A percentile compares a stretch with the other conserved stretches of the same genome.
Conservation (phyloP, 2,888 invertebrate species). For the Cecidostiba fungosa region DNA sequence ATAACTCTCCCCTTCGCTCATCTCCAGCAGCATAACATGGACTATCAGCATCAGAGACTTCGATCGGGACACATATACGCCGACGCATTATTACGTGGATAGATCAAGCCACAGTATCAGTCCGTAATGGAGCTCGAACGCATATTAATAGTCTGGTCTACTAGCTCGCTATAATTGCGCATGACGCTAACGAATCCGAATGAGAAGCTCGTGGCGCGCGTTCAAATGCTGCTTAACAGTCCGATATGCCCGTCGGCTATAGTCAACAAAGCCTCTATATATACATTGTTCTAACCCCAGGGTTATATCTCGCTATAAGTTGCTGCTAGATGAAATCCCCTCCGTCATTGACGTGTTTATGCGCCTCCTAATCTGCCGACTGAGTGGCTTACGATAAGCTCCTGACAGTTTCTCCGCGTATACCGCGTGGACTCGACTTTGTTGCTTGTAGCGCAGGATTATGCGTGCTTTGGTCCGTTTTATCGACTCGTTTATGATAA, state of each 20-base stretch:
- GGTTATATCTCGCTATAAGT: slow-evolving; percentile 9
- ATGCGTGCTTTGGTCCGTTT: slow-evolving; percentile 49
- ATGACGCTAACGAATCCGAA: slow-evolving; percentile 75
- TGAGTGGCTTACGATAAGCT: slow-evolving; percentile 45
- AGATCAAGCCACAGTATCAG: slow-evolving; percentile 62
- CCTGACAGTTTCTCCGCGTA: slow-evolving; percentile 2
- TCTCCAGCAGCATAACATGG: neutral
- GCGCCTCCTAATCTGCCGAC: slow-evolving; percentile 42
- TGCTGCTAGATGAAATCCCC: slow-evolving; percentile 38
- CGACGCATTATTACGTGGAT: slow-evolving; percentile 41
- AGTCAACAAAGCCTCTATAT: neutral
- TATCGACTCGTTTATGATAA: slow-evolving; percentile 34
- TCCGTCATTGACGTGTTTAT: slow-evolving; percentile 43
- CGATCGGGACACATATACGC: neutral
- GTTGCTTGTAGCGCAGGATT: neutral
- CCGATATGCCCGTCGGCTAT: slow-evolving; percentile 59
- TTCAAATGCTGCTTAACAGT: slow-evolving; percentile 76
- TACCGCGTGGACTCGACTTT: neutral
- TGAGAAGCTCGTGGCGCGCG: slow-evolving; percentile 72
- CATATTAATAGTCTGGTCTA: slow-evolving; percentile 70
- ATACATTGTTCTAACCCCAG: neutral
- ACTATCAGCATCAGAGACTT: neutral
- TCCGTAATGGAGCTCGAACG: slow-evolving; percentile 72
- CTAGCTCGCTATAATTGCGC: slow-evolving; percentile 70
- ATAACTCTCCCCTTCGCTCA: neutral